Base-by-base conservation (phyloP, 2,888 invertebrate species). In the Drosophila subsilvestris region DNA sequence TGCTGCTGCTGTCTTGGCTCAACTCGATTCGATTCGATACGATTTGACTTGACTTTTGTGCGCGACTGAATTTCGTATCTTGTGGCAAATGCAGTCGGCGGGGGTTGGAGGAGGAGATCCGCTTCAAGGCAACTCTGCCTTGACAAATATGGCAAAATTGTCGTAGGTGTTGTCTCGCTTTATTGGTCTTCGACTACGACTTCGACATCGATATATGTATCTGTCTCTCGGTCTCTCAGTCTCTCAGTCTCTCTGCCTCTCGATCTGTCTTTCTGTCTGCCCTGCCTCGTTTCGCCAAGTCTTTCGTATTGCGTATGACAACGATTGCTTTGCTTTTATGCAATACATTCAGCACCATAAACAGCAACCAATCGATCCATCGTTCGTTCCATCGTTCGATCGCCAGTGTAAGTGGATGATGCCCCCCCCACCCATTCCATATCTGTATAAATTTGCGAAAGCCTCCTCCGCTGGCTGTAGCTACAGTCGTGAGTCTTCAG, bases 71-170 rank as follows among this genome's bases (percentile, higher is more conserved):
- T 27, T 2, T 27, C 27, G 37, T 37, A 57, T 58, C 63, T 68
- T 22, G 57, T 65, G 50, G 66, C 51, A 57, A 62, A 77, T 62
- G 50, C 66, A 62, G 37, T 54, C 10, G 22, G 6, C 22, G 32
- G 12, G 12, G 32, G 17, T 29, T 17, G 12, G 14, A 7, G 61
- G 65, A 56, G 73, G 60, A 32, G 60, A 60, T 61, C 55, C 63
- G 76, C 62, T 74, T 56, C 86, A 86, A 82, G 82, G 83, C 77
- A 47, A 86, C 45, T 42, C 18, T 60, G 58, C 45, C 55, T 71
- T 73, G 69, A 75, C 86, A 80, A 83, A 86, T 86, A 82, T 80
- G 77, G 82, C 77, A 59, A 83, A 76, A 73, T 61, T 73, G 71
- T 73, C 83, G 82, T 82, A 86, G 86, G 82, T 71, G 86, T 72